Evolutionary conservation across 2,888 invertebrate genomes (phyloP).

Genomic region (Eupithecia inturbata): DNA sequence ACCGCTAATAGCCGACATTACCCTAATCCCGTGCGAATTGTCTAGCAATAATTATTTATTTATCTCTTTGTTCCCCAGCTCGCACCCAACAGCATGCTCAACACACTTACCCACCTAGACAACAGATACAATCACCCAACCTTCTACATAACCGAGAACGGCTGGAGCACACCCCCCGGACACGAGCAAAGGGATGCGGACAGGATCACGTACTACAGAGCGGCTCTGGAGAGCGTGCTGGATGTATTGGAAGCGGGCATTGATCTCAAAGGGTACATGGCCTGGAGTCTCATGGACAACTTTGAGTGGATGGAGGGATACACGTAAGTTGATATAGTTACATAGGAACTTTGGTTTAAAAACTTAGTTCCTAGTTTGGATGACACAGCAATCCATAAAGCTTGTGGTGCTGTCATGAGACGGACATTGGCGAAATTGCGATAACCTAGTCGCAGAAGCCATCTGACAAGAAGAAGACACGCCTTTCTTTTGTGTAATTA

Average conservation of each 20-base stretch:
- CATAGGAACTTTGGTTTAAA: too few relatives aligned
- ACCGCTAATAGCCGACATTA: too few relatives aligned
- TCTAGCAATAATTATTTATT: too few relatives aligned
- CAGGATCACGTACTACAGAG: slow-evolving; percentile 73
- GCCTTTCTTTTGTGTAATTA: too few relatives aligned
- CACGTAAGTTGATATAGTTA: slow-evolving; percentile 76
- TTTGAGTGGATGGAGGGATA: slow-evolving; percentile 86
- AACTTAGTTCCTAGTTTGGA: too few relatives aligned
- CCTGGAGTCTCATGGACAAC: slow-evolving; percentile 87
- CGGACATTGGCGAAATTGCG: too few relatives aligned
- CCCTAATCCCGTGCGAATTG: too few relatives aligned
- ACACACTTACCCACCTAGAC: slow-evolving; percentile 78
- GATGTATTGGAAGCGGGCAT: slow-evolving; percentile 76
- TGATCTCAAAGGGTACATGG: slow-evolving; percentile 81
- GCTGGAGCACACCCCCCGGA: slow-evolving; percentile 70
- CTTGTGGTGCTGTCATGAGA: too few relatives aligned
- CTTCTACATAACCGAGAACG: slow-evolving; percentile 86
- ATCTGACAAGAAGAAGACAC: too few relatives aligned
- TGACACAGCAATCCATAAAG: too few relatives aligned
- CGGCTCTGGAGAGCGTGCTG: slow-evolving; percentile 71
- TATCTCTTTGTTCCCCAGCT: slow-evolving; percentile 62
- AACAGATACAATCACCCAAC: slow-evolving; percentile 77
- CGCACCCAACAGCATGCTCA: slow-evolving; percentile 84
- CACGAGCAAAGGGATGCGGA: slow-evolving; percentile 70
- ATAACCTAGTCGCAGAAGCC: too few relatives aligned